Evolutionary conservation across 35 echinoderm and acorn worm genomes (phyloP), one percentile per base, ranked within the genome.

Genomic region (Eucidaris tribuloides): DNA sequence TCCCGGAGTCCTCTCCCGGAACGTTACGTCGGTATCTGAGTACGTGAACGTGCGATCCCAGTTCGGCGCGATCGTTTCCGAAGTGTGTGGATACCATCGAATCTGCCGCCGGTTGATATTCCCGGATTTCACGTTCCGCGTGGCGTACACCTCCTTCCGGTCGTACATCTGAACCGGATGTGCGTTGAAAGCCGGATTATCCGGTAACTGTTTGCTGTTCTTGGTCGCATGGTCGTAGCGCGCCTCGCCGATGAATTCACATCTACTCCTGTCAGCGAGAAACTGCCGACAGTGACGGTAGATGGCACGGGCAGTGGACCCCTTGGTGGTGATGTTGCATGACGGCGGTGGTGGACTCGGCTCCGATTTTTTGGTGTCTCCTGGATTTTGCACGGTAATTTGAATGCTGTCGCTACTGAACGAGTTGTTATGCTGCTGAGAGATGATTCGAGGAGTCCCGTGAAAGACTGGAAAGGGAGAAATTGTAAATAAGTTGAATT

Each of bases 201-300:
- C 42, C 30, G 82, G 82, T 44, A 84, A 33, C 82, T 84, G 44
- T 84, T 63, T 25, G 82, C 82, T 84, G 43, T 84, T 70, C 29
- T 84, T 84, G 42, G 82, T 33, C 18, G 82, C 36, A 41, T 74
- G 34, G 68, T 25, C 36, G 35, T 74, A 74, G 13, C 68, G 29
- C 1, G 38, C 68, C 9, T 74, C 68, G 22, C 25, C 37, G 37
- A 32, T 64, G n/a, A n/a, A n/a, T 32, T 64, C 28, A 29, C 17
- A 7, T 7, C 27, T 14, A 32, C 61, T 34, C 29, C 61, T 64
- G 68, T 36, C 37, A 20, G 34, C 34, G 7, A 74, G 44, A 13
- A 74, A 42, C 7, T 38, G 68, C 14, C 68, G 24, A 40, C 44
- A 41, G 38, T 74, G 68, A 13, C 37, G 38, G 61, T 64, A 64